These are phyloP conservation scores for Agrilus cyanescens DNA, from an alignment of 2,888 invertebrate species.

Conservation along the genomic window DNA sequence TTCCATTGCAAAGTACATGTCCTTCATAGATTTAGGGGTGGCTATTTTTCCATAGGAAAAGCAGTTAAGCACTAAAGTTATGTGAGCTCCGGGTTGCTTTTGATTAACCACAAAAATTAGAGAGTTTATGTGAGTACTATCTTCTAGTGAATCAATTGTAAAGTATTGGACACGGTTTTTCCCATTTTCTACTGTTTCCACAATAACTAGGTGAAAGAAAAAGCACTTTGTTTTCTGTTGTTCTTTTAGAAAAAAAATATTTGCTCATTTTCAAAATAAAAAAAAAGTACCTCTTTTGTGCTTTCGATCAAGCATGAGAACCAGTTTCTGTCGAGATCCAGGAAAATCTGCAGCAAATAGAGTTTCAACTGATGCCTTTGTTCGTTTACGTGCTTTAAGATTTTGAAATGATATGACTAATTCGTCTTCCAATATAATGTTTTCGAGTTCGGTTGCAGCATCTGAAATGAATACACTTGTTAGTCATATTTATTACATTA, in stretches of 20 bases:
- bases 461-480: constrained; percentile 28
- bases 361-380: constrained; percentile 37
- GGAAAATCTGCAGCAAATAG: constrained; percentile 44
- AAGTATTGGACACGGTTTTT: constrained; percentile 48
- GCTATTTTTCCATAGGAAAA: constrained; percentile 49
- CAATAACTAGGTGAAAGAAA: constrained; percentile 41
- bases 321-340: constrained; percentile 40
- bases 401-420: constrained; percentile 42
- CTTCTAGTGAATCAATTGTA: constrained; percentile 44
- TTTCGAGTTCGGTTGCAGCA: constrained; percentile 38
- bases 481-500: too few species aligned
- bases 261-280: not conserved
- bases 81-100: constrained; percentile 42
- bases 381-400: constrained; percentile 38
- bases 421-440: constrained; percentile 39
- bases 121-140: constrained; percentile 43
- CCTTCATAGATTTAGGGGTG: constrained; percentile 44
- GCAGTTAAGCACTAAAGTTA: constrained; percentile 56
- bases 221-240: constrained; percentile 1
- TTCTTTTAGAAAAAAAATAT: too few species aligned
- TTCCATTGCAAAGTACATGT: constrained; percentile 44
- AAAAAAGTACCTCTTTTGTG: constrained; percentile 40
- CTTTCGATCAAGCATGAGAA: constrained; percentile 42
- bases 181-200: constrained; percentile 50
- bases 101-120: constrained; percentile 45